Conservation (phyloP, 2,888 invertebrate species). For the Meteorus cinctellus region DNA sequence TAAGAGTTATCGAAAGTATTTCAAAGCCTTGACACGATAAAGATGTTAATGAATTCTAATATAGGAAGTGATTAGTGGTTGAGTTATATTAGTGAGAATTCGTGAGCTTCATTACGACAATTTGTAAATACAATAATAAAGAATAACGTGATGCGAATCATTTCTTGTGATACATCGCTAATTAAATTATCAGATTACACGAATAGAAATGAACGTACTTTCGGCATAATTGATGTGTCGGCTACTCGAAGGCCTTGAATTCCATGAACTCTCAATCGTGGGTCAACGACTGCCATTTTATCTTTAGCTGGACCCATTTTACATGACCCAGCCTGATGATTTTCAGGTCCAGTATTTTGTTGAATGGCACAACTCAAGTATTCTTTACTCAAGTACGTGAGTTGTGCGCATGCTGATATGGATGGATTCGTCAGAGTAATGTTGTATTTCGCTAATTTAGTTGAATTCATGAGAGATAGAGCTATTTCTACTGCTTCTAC, state of each 20-base stretch:
- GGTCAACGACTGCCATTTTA: constrained; percentile 84
- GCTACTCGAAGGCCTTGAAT: constrained; percentile 77
- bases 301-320: constrained; percentile 86
- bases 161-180: no score
- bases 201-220: constrained; percentile 62
- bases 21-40: no score
- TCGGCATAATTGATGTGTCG: constrained; percentile 79
- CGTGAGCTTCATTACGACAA: no score
- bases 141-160: no score
- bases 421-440: constrained; percentile 60
- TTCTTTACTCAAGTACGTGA: constrained; percentile 77
- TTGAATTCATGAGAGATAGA: constrained; percentile 77
- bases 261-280: constrained; percentile 79
- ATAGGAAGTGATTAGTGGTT: no score
- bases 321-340: constrained; percentile 88
- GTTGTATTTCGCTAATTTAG: constrained; percentile 70
- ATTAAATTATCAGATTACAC: no score
- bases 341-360: constrained; percentile 85
- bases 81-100: no score
- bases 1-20: no score
- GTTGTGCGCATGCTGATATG: constrained; percentile 60
- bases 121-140: no score
- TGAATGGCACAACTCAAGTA: constrained; percentile 85
- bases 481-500: constrained; percentile 79
- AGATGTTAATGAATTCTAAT: no score